Evolutionary conservation across 2,888 invertebrate species (phyloP).

Genomic region (Brenthis hecate): DNA sequence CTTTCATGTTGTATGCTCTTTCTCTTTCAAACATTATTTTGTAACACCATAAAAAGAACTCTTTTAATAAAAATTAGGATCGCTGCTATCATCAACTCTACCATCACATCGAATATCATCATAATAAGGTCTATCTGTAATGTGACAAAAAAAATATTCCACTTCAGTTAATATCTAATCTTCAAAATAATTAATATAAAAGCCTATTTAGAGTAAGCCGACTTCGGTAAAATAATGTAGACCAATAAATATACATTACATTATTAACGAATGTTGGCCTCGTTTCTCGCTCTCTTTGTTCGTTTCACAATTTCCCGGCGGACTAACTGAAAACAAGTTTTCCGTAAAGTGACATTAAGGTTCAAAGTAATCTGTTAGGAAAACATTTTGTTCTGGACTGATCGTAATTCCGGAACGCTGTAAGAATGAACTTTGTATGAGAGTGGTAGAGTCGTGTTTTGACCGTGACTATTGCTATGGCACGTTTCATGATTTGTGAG

Average conservation of each 20-base stretch:
- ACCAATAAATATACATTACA: constrained; percentile 81
- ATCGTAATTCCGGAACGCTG: constrained; percentile 49
- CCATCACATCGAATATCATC: not conserved
- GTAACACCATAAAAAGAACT: not conserved
- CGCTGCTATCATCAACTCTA: not conserved
- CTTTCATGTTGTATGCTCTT: no score
- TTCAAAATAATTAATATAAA: constrained; percentile 56
- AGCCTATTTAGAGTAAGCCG: constrained; percentile 64
- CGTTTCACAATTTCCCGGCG: constrained; percentile 70
- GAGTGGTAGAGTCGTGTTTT: constrained; percentile 54
- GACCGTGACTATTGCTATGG: constrained; percentile 53
- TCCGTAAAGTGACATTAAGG: constrained; percentile 66
- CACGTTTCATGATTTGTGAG: constrained; percentile 82
- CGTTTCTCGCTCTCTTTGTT: constrained; percentile 82
- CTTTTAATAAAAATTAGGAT: not conserved
- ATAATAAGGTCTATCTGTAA: not conserved
- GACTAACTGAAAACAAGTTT: constrained; percentile 73
- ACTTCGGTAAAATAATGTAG: constrained; percentile 72
- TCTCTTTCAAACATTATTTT: not conserved
- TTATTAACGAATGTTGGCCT: constrained; percentile 82
- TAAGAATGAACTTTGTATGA: constrained; percentile 53
- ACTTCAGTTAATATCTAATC: constrained; percentile 32
- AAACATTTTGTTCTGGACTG: constrained; percentile 64
- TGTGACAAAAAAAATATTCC: constrained; percentile 19
- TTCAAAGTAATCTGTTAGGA: constrained; percentile 72